Evolutionary conservation across 2,113 vertebrate genomes (phyloP).

Genomic region (Oryzias woworae): DNA sequence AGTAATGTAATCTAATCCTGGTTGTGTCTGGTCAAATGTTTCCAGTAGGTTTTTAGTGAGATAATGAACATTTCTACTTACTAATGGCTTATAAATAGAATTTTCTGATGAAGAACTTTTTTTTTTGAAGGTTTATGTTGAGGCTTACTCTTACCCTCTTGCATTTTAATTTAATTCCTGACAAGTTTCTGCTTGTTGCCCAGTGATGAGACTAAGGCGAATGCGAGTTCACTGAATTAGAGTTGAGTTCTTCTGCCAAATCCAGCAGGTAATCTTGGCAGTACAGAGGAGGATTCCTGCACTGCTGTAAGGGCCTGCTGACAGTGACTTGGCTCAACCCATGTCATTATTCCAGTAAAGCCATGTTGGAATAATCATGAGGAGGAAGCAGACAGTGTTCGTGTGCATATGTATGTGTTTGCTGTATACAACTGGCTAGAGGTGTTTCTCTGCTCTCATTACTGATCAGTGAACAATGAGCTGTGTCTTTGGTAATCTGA

Average conservation of each 20-base stretch:
- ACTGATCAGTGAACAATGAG: constrained; percentile 55
- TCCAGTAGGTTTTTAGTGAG: too few relatives aligned
- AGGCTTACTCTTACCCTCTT: neutral
- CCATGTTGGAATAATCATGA: constrained; percentile 31
- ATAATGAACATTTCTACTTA: too few relatives aligned
- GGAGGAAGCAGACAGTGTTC: constrained; percentile 48
- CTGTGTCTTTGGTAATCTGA: constrained; percentile 75
- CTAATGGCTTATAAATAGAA: too few relatives aligned
- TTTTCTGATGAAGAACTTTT: too few relatives aligned
- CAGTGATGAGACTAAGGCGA: constrained; percentile 79
- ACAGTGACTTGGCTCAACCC: constrained; percentile 46
- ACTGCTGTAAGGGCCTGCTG: constrained; percentile 76
- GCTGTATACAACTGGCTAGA: constrained; percentile 32
- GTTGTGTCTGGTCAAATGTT: too few relatives aligned
- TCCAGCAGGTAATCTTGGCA: constrained; percentile 75
- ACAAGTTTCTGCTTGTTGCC: constrained; percentile 22
- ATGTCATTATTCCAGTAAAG: constrained; percentile 41
- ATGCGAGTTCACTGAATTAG: constrained; percentile 66
- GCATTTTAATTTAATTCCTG: neutral
- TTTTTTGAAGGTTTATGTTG: too few relatives aligned
- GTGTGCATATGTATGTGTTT: constrained; percentile 30
- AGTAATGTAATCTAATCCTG: too few relatives aligned
- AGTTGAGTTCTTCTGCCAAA: constrained; percentile 39
- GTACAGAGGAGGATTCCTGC: constrained; percentile 65
- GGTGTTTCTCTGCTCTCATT: constrained; percentile 38